Conservation (phyloP, 1,140 invertebrate genomes). For the Scylla paramamosain region DNA sequence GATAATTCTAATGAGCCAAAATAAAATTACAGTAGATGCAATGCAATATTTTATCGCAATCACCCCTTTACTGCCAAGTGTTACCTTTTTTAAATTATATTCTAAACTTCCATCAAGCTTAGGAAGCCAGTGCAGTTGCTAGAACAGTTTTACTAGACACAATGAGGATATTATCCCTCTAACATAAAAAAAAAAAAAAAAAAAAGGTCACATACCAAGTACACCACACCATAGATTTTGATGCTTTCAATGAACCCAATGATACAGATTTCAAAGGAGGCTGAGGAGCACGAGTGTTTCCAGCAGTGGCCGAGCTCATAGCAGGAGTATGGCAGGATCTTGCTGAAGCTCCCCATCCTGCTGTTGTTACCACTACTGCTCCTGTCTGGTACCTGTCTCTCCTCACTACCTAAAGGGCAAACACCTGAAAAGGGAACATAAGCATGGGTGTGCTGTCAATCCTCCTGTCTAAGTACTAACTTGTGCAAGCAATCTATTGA, state of each 20-base stretch:
- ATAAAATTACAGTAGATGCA: no score
- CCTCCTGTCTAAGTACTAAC: not conserved
- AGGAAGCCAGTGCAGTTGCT: no score
- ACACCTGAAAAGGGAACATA: not conserved
- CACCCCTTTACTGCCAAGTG: no score
- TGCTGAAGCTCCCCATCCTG: constrained; percentile 58
- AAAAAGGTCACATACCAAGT: constrained; percentile 48
- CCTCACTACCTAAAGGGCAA: not conserved
- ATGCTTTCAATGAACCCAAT: constrained; percentile 66
- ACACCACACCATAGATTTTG: constrained; percentile 70
- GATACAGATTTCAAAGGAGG: constrained; percentile 55
- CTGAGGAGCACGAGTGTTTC: constrained; percentile 43
- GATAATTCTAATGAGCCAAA: no score
- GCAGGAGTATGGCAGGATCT: constrained; percentile 56
- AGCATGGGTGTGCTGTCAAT: not conserved
- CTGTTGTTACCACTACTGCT: not conserved
- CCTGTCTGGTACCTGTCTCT: not conserved
- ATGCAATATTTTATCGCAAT: no score
- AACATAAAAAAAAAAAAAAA: no score
- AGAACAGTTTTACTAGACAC: no score
- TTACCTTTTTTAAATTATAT: no score
- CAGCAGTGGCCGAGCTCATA: constrained; percentile 67
- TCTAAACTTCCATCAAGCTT: no score
- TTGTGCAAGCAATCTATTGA: no score
- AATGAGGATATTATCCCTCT: no score